Evolutionary conservation across 1,140 invertebrate genomes (phyloP).

Genomic region (Lordiphosa collinella): DNA sequence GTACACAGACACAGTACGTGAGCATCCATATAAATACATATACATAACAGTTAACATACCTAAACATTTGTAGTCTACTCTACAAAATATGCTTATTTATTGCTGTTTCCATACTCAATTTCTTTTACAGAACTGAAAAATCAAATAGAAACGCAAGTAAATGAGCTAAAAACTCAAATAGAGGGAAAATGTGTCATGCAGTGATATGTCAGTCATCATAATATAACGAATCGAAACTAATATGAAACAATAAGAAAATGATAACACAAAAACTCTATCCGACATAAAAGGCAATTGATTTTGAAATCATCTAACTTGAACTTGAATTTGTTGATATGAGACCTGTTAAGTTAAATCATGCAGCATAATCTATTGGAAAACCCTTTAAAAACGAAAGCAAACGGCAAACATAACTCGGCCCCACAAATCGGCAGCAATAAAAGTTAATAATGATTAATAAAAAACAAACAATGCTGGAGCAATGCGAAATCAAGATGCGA

Average conservation of each 20-base stretch:
- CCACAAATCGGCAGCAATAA: conserved; percentile 44
- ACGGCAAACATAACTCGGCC: conserved; percentile 10
- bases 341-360: conserved; percentile 36
- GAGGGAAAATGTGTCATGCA: conserved; percentile 96
- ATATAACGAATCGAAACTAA: conserved; percentile 35
- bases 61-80: conserved; percentile 77
- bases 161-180: conserved; percentile 95
- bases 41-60: conserved; percentile 69
- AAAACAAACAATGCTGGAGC: conserved; percentile 19
- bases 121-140: conserved; percentile 94
- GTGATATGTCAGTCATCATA: conserved; percentile 83
- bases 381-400: conserved; percentile 14
- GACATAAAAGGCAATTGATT: conserved; percentile 50
- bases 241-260: conserved; percentile 21
- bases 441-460: conserved; percentile 16
- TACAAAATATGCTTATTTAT: conserved; percentile 80
- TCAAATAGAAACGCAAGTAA: conserved; percentile 96
- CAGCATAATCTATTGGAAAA: conserved; percentile 2
- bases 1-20: no score
- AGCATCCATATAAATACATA: conserved; percentile 52
- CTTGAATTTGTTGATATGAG: conserved; percentile 63
- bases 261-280: conserved; percentile 29
- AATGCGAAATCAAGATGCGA: conserved; percentile 39
- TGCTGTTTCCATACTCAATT: conserved; percentile 80
- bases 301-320: conserved; percentile 32